phyloP scores from a whole-genome alignment of 2,113 vertebrate genomes.

The Redunca redunca region DNA sequence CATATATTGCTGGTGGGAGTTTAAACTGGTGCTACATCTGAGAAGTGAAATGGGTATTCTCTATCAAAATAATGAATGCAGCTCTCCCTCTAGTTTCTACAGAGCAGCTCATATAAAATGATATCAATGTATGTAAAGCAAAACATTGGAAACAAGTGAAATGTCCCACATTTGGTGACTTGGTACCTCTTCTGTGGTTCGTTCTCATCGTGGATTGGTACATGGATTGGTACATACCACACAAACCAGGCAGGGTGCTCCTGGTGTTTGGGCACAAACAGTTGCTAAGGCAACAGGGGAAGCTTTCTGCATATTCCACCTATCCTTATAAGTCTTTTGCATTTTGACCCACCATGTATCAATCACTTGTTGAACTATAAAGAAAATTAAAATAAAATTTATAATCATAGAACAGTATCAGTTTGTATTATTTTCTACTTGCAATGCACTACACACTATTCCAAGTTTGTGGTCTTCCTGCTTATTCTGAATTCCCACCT shows the following conservation, averaged over 20 bases:
- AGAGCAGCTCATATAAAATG: background rate
- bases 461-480: background rate
- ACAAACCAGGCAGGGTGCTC: background rate
- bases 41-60: background rate
- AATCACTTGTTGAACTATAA: background rate
- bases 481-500: background rate
- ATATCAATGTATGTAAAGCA: background rate
- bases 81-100: background rate
- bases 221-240: background rate
- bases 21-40: background rate
- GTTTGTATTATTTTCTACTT: background rate
- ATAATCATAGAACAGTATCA: background rate
- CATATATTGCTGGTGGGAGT: background rate
- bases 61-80: background rate
- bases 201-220: fast-evolving
- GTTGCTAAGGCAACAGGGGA: background rate
- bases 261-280: background rate
- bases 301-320: background rate
- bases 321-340: background rate
- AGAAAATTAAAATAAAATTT: background rate
- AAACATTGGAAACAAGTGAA: background rate
- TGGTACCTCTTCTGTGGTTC: background rate
- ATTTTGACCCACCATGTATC: background rate
- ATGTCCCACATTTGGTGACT: too few species aligned
- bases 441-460: background rate